These are phyloP conservation scores for Teleogryllus oceanicus DNA, from an alignment of 2,888 invertebrate genomes.

Conservation along the genomic window DNA sequence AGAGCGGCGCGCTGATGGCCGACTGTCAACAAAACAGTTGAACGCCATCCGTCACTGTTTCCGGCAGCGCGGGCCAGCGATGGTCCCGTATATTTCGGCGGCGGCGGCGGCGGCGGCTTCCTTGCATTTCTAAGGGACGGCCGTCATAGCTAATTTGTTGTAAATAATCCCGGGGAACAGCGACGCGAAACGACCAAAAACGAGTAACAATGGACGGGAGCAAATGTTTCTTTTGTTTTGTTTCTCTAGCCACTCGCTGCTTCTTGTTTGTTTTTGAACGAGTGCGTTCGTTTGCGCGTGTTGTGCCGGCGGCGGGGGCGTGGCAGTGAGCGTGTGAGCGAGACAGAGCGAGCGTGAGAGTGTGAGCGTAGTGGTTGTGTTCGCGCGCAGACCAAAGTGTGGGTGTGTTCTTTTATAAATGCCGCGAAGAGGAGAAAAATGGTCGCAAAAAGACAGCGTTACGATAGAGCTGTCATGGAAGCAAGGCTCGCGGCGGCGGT, in stretches of 20 bases:
- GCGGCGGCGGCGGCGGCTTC: not conserved
- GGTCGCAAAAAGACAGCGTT: conserved; percentile 25
- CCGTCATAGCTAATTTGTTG: conserved; percentile 32
- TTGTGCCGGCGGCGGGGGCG: not conserved
- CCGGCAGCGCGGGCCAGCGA: conserved; percentile 7
- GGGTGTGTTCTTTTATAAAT: conserved; percentile 24
- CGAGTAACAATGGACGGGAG: conserved; percentile 12
- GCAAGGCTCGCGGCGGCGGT: conserved; percentile 6
- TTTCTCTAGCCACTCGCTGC: not conserved
- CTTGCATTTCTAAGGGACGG: not conserved
- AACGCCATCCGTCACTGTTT: conserved; percentile 29
- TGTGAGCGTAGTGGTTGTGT: not conserved
- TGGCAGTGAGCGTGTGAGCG: not conserved
- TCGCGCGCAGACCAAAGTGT: conserved; percentile 19
- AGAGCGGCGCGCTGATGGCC: conserved; percentile 20
- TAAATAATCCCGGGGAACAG: conserved; percentile 29
- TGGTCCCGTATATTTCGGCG: not conserved
- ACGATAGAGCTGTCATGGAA: conserved; percentile 29
- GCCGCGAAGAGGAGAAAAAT: conserved; percentile 29
- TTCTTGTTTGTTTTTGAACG: conserved; percentile 18
- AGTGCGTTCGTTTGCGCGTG: not conserved
- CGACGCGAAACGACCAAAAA: conserved; percentile 23
- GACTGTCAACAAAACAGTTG: conserved; percentile 30
- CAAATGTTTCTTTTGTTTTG: conserved; percentile 22
- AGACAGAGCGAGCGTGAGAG: not conserved